Evolutionary conservation across 2,888 invertebrate genomes (phyloP), one percentile per base, ranked within the genome.

Genomic region (Nemapogon koenigi): DNA sequence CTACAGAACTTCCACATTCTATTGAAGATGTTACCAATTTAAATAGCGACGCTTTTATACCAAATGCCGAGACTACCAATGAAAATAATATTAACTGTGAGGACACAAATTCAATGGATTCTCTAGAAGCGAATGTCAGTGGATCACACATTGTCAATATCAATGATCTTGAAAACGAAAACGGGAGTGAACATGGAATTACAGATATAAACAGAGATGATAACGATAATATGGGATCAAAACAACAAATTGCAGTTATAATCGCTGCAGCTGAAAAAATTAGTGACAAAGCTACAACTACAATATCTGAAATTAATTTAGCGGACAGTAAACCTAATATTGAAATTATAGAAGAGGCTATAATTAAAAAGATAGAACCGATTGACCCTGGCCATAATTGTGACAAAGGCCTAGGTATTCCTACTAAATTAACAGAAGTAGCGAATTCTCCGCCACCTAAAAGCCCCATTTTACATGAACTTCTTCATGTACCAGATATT

Each of bases 61-160:
- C 51, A 53, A 63, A 56, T 37, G 43, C 49, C 11, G 67, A 67
- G 48, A 55, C 53, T 43, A 47, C 63, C 47, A 64, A 71, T 53
- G 60, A 69, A 51, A 63, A 71, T 36, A 6, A 45, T 39, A 4
- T 25, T 46, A 53, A 52, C 40, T 61, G 62, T 44, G 61, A 80
- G 29, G 78, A 78, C 48, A 54, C 50, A 42, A 65, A 61, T 52
- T 80, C 79, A 48, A 76, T 80, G 46, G 67, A 78, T 50, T 80
- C 79, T 43, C 56, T 80, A 47, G 78, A 80, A 45, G 76, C 75
- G n/a, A 79, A 80, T 51, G 79, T 79, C 38, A 79, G 78, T 44
- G 79, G 72, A 44, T 78, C 79, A 18, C 79, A 79, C 45, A 79
- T 80, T 41, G 68, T 76, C 59, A 69, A 76, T 59, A 79, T 81